phyloP scores from a whole-genome alignment of 2,797 vertebrate species.

The Rhinichthys osculus region DNA sequence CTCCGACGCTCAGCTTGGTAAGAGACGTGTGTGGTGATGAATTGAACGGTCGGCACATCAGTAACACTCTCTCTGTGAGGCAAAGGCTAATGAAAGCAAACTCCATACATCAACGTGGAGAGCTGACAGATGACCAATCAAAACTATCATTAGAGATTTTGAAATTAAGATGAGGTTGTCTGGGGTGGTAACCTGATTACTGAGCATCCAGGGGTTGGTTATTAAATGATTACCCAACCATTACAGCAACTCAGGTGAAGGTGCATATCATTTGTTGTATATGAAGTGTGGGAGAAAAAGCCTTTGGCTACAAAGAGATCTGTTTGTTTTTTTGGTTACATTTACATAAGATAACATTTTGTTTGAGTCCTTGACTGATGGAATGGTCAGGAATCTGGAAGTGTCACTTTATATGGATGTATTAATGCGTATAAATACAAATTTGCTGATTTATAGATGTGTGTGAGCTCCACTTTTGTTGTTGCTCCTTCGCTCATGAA shows the following conservation, averaged over 20 bases:
- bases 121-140: slow-evolving; percentile 89
- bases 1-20: background rate
- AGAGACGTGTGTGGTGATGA: slow-evolving; percentile 30
- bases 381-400: background rate
- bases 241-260: slow-evolving; percentile 40
- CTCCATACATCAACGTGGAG: slow-evolving; percentile 85
- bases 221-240: slow-evolving; percentile 53
- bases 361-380: background rate
- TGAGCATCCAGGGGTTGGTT: slow-evolving; percentile 37
- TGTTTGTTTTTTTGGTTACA: background rate
- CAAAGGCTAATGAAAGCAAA: slow-evolving; percentile 85
- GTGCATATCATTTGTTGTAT: slow-evolving; percentile 11
- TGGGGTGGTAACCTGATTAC: slow-evolving; percentile 53
- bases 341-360: slow-evolving; percentile 12
- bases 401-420: background rate
- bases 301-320: slow-evolving; percentile 37
- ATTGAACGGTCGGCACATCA: slow-evolving; percentile 71
- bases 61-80: slow-evolving; percentile 86
- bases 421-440: slow-evolving; percentile 3
- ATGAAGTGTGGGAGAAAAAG: background rate
- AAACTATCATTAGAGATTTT: slow-evolving; percentile 86
- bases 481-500: background rate
- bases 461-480: background rate
- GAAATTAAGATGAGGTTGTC: slow-evolving; percentile 82
- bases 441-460: slow-evolving; percentile 15